These are phyloP conservation scores for Rugalucina vietnamica DNA, from an alignment of 2,888 invertebrate genomes.

Conservation along the genomic window DNA sequence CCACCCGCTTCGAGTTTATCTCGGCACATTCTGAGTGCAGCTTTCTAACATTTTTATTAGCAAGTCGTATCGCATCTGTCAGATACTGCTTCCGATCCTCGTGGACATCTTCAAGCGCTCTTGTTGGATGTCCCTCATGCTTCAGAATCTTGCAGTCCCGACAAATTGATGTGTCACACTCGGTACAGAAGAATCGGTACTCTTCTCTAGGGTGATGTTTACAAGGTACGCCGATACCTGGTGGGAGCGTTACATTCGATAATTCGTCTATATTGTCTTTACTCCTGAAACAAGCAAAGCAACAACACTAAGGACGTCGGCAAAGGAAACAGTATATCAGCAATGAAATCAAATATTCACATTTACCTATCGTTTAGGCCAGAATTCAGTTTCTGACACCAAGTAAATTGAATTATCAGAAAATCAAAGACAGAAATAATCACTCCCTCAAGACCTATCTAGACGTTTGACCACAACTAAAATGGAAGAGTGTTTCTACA, in stretches of 20 bases:
- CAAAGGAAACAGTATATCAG: no score
- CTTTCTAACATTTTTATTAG: conserved; percentile 54
- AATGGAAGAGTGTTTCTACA: no score
- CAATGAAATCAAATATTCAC: no score
- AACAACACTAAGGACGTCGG: no score
- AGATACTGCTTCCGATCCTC: conserved; percentile 53
- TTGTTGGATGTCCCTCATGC: conserved; percentile 57
- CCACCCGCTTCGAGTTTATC: conserved; percentile 56
- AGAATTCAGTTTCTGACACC: no score
- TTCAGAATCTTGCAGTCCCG: conserved; percentile 56
- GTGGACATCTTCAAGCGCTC: conserved; percentile 50
- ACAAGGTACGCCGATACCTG: conserved; percentile 49
- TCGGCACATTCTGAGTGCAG: conserved; percentile 54
- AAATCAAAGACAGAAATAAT: no score
- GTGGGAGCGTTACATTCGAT: conserved; percentile 26
- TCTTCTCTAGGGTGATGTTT: conserved; percentile 50
- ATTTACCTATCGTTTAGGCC: no score
- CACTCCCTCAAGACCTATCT: no score
- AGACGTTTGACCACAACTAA: no score
- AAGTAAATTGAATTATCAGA: no score
- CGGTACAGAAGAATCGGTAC: conserved; percentile 47
- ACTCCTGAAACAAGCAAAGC: not conserved
- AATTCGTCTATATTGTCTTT: not conserved
- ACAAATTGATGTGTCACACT: conserved; percentile 51
- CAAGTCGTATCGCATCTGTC: conserved; percentile 44